Percentiles rank a stretch among this genome's conserved stretches.
These are phyloP conservation scores for Erinaceus europaeus DNA, from an alignment of 2,113 vertebrate genomes.

Conservation along the genomic window DNA sequence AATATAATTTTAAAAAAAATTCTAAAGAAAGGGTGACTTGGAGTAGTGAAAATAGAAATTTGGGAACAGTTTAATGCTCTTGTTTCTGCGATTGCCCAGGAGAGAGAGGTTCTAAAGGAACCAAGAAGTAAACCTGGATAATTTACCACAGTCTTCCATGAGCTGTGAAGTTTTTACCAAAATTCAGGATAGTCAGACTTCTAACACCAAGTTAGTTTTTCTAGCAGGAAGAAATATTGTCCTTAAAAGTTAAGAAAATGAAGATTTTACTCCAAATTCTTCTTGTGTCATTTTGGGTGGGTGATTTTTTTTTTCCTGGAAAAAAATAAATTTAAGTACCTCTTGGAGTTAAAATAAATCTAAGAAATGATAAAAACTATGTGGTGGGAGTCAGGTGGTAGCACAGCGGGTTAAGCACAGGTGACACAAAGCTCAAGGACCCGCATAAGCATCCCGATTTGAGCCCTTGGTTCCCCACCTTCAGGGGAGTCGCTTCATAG, in stretches of 20 bases:
- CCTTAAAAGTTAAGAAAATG: background rate
- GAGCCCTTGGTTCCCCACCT: no score
- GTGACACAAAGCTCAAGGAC: no score
- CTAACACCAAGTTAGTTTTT: background rate
- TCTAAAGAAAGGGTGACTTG: no score
- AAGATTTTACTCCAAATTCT: background rate
- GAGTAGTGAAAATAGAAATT: background rate
- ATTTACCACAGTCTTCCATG: background rate
- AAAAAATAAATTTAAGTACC: background rate
- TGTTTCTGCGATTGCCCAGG: background rate
- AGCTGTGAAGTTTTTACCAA: background rate
- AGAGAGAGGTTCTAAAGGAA: background rate
- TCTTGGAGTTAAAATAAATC: no score
- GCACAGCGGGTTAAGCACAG: no score
- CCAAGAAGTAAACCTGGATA: background rate
- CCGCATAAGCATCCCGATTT: no score
- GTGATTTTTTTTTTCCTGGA: slow-evolving; percentile 26
- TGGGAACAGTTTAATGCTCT: background rate
- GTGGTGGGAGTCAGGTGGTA: no score
- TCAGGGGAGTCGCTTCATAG: no score
- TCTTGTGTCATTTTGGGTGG: background rate
- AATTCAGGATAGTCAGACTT: background rate
- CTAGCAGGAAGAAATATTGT: background rate
- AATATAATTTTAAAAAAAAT: no score
- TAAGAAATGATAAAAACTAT: no score